phyloP scores from a whole-genome alignment of 2,888 invertebrate genomes.

The Baccha elongata region DNA sequence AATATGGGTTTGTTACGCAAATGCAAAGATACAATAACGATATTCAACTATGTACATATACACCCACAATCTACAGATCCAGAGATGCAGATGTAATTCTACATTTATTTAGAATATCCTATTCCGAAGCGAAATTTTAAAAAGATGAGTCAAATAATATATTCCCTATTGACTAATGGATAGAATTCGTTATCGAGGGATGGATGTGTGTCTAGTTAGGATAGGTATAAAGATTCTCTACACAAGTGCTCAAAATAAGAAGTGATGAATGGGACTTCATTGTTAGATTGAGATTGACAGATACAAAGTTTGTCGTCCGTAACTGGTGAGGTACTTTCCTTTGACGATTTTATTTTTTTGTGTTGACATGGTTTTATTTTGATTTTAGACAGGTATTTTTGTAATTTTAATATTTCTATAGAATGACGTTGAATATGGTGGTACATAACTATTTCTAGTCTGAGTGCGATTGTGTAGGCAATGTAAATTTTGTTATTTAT shows the following conservation, averaged over 20 bases:
- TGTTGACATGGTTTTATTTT: constrained; percentile 33
- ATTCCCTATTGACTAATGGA: constrained; percentile 47
- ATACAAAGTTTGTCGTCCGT: constrained; percentile 47
- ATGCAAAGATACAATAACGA: constrained; percentile 22
- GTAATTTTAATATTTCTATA: neutral
- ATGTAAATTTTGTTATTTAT: neutral
- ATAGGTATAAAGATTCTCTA: constrained; percentile 14
- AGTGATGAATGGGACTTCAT: constrained; percentile 58
- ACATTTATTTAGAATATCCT: constrained; percentile 1
- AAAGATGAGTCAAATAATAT: constrained; percentile 55
- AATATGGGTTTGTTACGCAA: constrained; percentile 13
- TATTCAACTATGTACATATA: neutral
- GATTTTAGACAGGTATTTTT: constrained; percentile 9
- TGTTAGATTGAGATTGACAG: constrained; percentile 63
- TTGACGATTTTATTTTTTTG: constrained; percentile 33
- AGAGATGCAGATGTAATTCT: neutral
- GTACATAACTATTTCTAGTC: constrained; percentile 14
- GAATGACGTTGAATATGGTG: constrained; percentile 16
- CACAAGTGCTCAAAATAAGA: constrained; percentile 1
- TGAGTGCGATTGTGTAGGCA: constrained; percentile 6
- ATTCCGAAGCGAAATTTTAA: constrained; percentile 5
- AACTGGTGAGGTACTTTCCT: constrained; percentile 34
- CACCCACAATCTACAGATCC: constrained; percentile 27
- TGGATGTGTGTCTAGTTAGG: neutral
- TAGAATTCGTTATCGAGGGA: constrained; percentile 50